phyloP scores from a whole-genome alignment of 2,113 vertebrate genomes.

The Actinemys pallida region DNA sequence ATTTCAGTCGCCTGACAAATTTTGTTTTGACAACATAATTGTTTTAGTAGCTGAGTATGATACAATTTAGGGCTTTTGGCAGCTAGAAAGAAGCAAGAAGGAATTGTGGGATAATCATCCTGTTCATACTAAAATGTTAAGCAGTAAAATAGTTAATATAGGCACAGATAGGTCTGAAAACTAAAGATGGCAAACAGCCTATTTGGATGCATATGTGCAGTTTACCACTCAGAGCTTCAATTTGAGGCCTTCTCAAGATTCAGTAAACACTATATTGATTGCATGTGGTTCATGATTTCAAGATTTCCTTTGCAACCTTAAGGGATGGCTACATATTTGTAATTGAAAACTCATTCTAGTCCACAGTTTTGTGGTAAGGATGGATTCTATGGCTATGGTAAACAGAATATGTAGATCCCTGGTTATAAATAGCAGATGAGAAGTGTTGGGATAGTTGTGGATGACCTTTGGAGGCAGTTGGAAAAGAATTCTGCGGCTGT shows the following conservation, averaged over 20 bases:
- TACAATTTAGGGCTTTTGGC: not conserved
- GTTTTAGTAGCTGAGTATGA: not conserved
- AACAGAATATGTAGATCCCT: slow-evolving; percentile 43
- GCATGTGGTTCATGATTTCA: not conserved
- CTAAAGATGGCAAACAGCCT: not conserved
- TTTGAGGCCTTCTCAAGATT: not conserved
- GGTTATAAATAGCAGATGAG: slow-evolving; percentile 68
- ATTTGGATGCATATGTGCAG: not conserved
- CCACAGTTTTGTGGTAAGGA: not conserved
- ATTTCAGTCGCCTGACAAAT: not conserved
- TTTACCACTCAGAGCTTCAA: not conserved
- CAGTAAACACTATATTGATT: not conserved
- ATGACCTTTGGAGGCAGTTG: slow-evolving; percentile 67
- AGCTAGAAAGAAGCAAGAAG: not conserved
- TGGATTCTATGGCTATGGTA: slow-evolving; percentile 50
- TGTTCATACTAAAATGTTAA: not conserved
- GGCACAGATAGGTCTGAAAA: too few species aligned
- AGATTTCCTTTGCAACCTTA: slow-evolving; percentile 5
- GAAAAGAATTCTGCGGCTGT: slow-evolving; percentile 34
- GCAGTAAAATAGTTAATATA: not conserved
- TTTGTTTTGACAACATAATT: not conserved
- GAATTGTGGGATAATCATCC: not conserved
- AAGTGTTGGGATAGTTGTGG: slow-evolving; percentile 59
- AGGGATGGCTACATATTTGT: not conserved
- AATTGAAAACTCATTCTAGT: not conserved